Evolutionary conservation across 2,797 vertebrate species (phyloP).

Genomic region (Diceros bicornis): DNA sequence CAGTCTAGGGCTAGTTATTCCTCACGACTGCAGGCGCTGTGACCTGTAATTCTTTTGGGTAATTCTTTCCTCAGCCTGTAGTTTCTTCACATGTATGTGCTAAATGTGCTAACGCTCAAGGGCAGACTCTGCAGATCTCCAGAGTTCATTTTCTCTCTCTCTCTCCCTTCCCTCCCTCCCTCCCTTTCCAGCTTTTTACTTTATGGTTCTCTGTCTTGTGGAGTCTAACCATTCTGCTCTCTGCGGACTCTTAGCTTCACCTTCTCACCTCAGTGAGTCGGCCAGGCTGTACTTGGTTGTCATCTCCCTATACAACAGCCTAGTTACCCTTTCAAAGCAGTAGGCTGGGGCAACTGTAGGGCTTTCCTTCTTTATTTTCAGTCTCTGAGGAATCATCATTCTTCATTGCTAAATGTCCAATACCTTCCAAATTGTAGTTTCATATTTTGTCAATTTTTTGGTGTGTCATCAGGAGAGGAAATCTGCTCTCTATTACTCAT

Average conservation of each 20-base stretch:
- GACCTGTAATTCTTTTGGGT: background rate
- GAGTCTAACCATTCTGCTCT: background rate
- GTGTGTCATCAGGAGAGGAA: background rate
- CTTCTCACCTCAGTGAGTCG: background rate
- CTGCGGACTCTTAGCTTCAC: background rate
- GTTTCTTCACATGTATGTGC: background rate
- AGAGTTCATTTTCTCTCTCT: background rate
- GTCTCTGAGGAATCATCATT: background rate
- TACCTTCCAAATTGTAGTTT: background rate
- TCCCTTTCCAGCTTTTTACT: background rate
- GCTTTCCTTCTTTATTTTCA: background rate
- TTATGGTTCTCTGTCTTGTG: background rate
- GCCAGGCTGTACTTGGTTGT: background rate
- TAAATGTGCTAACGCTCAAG: background rate
- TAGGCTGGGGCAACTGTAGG: background rate
- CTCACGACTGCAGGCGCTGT: background rate
- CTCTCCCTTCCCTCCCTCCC: fast-evolving
- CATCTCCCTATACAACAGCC: background rate
- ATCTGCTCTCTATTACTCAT: background rate
- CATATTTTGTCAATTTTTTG: background rate
- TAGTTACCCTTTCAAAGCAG: background rate
- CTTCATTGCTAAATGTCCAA: background rate
- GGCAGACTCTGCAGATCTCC: background rate
- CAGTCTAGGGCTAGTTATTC: background rate
- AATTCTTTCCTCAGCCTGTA: background rate